Base-by-base conservation (phyloP, 2,113 vertebrate species). In the Nycticebus coucang region DNA sequence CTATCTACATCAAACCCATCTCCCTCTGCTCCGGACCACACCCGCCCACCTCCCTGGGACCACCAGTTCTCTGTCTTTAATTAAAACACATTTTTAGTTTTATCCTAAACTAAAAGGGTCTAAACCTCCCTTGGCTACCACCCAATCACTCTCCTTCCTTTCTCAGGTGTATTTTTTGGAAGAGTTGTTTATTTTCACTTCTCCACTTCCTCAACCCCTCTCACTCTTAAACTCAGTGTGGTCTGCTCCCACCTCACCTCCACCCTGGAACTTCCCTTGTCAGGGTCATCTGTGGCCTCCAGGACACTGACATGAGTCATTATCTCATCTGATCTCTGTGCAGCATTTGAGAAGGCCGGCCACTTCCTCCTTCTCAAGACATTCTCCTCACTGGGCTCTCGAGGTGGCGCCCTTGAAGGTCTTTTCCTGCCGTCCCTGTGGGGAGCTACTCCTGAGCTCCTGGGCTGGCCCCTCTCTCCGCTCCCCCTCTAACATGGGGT, bases 281-380 rank as follows among this genome's bases (percentile, higher is more conserved):
- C 71, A 69, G 81, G 85, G 93, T 77, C 59, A 30, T 7, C 69
- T 0, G 1, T 66, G 86, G 68, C 71, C 89, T 94, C 45, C 0
- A 1, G 3, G 85, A 53, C 57, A 19, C 66, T 3, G 68, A 28
- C 18, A 17, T 53, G 59, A 91, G 74, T n/a, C 59, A 18, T 30
- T 13, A 9, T 24, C 68, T 93, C 87, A 64, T 74, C 77, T 37
- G 60, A 64, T 62, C 28, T 18, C 69, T 41, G 57, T 30, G 83
- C 50, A 53, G 86, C 15, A 1, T 50, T 62, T 1, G 5, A 68
- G 69, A 68, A 82, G 50, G 53, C 18, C 80, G 93, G n/a, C 94
- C 92, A 80, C 94, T 95, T 97, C 90, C 92, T 30, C 69, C 77
- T 94, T 69, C 64, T 33, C 0, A 10, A 68, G 82, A 26, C 9